Evolutionary conservation across 1,140 invertebrate species (phyloP), one percentile per base, ranked within the genome.

Genomic region (Hestina assimilis): DNA sequence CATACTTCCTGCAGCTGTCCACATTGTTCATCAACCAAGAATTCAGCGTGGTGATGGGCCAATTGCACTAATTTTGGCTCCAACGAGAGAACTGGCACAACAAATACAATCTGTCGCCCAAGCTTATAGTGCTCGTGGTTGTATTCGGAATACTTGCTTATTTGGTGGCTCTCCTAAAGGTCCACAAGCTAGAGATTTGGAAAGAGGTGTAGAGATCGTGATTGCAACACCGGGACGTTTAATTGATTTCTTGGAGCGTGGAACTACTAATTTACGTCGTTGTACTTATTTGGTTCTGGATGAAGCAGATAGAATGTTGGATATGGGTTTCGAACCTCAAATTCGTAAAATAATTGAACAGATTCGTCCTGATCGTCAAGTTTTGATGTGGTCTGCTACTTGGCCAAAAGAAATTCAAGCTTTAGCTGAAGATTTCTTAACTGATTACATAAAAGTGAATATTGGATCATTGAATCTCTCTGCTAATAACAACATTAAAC

Each of bases 271-370:
- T 79, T 84, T 99, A 45, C 91, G 92, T 23, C 92, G 97, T 45
- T 97, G 96, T 82, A 99, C 97, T 26, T 99, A 98, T 83, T 89
- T 99, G 14, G 98, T 99, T 0, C 87, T 99, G 38, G 98, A 99
- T 89, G 98, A 99, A 89, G 98, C 94, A 24, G 95, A 96, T 77
- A 89, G 94, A 40, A 96, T 96, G 94, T 77, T 95, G 19, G 95
- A 96, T 83, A 99, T 99, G 98, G 98, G 98, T 45, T 99, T 99
- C 82, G 98, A 99, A 83, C 98, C 98, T 0, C 98, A 99, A 86
- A 99, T 99, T 74, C 91, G 98, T 28, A 99, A 99, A 84, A 99
- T 99, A 60, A 95, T 99, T 58, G 95, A 97, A 75, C 97, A 99
- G 82, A 98, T 99, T 67, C 91, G 94, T 72, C 96, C 97, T 3